These are phyloP conservation scores for Todus mexicanus DNA, from an alignment of 2,797 vertebrate genomes.

Conservation along the genomic window DNA sequence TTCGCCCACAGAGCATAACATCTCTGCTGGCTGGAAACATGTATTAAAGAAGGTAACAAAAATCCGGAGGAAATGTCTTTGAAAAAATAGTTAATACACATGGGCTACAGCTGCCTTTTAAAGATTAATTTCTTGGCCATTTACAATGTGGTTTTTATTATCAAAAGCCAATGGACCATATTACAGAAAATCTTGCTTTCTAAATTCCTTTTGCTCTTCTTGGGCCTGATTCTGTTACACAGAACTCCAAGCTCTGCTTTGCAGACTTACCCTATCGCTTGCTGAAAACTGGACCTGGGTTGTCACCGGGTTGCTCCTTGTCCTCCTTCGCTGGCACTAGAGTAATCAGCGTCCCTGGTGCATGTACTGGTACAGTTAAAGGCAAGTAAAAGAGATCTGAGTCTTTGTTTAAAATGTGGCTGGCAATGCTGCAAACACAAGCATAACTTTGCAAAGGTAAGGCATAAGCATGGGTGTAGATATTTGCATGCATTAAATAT, in stretches of 20 bases:
- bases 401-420: neutral
- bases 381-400: neutral
- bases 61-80: constrained; percentile 58
- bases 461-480: neutral
- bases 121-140: constrained; percentile 64
- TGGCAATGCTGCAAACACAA: neutral
- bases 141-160: constrained; percentile 64
- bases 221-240: neutral
- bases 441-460: neutral
- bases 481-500: constrained; percentile 22
- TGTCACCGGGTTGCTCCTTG: neutral
- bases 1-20: constrained; percentile 46
- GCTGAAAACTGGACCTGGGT: neutral
- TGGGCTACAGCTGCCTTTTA: constrained; percentile 63
- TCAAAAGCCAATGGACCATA: constrained; percentile 52
- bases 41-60: constrained; percentile 51
- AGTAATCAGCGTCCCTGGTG: neutral
- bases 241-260: neutral
- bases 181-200: constrained; percentile 52
- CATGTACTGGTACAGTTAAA: neutral
- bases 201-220: constrained; percentile 23
- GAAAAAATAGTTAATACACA: constrained; percentile 57
- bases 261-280: neutral
- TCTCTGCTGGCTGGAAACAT: constrained; percentile 36
- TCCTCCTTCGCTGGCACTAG: neutral